phyloP scores from a whole-genome alignment of 2,113 vertebrate genomes.

The Xenopus laevis region DNA sequence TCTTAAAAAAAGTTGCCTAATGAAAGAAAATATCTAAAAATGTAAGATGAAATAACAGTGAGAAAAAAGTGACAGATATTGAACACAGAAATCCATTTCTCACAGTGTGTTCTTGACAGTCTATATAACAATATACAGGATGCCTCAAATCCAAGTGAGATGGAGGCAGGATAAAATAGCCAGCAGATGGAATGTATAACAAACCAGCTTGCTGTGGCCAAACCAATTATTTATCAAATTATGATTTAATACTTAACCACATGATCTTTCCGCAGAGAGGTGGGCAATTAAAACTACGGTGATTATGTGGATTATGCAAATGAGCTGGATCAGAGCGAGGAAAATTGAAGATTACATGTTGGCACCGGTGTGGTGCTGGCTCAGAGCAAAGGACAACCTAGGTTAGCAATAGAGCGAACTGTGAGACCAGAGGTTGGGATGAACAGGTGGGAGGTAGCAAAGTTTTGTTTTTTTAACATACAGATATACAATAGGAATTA shows the following conservation, averaged over 20 bases:
- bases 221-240: constrained; percentile 98
- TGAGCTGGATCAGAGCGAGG: constrained; percentile 73
- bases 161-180: constrained; percentile 55
- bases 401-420: constrained; percentile 5
- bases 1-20: too few relatives aligned
- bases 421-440: neutral
- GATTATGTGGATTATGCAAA: constrained; percentile 90
- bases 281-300: constrained; percentile 85
- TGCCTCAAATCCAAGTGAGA: neutral
- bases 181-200: constrained; percentile 89
- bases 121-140: neutral
- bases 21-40: too few relatives aligned
- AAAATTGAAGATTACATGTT: constrained; percentile 75
- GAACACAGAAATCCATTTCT: too few relatives aligned
- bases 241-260: constrained; percentile 95
- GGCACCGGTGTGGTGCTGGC: constrained; percentile 61
- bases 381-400: constrained; percentile 40
- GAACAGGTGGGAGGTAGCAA: too few relatives aligned
- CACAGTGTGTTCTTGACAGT: neutral
- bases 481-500: too few relatives aligned
- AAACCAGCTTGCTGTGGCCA: constrained; percentile 92
- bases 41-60: too few relatives aligned
- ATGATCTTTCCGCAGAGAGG: constrained; percentile 85
- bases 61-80: too few relatives aligned
- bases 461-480: too few relatives aligned